A percentile compares a stretch with the other conserved stretches of the same genome.
Evolutionary conservation across 2,113 vertebrate genomes (phyloP).

Genomic region (Osmerus eperlanus): DNA sequence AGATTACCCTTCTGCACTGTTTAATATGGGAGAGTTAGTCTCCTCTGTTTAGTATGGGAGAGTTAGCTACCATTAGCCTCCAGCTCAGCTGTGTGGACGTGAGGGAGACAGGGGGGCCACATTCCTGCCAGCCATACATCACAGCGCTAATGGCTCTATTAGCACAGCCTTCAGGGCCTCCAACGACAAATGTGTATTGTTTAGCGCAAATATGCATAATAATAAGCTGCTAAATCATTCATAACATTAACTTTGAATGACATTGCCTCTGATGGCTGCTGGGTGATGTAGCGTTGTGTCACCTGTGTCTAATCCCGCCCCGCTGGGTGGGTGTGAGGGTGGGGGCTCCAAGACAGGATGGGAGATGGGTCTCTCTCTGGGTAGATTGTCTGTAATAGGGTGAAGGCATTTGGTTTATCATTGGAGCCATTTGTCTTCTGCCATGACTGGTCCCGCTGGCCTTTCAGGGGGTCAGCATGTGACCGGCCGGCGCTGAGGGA

Average conservation of each 20-base stretch:
- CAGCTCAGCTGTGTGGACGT: slow-evolving; percentile 19
- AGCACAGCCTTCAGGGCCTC: slow-evolving; percentile 55
- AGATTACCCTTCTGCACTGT: slow-evolving; percentile 29
- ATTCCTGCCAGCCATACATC: slow-evolving; percentile 65
- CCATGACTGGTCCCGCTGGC: slow-evolving; percentile 66
- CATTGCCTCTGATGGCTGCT: slow-evolving; percentile 67
- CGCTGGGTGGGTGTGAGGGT: slow-evolving; percentile 20
- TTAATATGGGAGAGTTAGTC: slow-evolving; percentile 21
- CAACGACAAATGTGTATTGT: slow-evolving; percentile 76
- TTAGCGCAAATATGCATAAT: slow-evolving; percentile 72
- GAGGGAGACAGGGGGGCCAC: slow-evolving; percentile 58
- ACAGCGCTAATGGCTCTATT: slow-evolving; percentile 72
- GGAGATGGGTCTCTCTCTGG: slow-evolving; percentile 45
- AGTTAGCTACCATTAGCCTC: slow-evolving; percentile 42
- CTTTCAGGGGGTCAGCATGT: slow-evolving; percentile 67
- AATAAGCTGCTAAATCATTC: slow-evolving; percentile 74
- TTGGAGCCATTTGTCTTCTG: slow-evolving; percentile 72
- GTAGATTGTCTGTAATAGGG: slow-evolving; percentile 70
- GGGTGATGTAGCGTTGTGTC: slow-evolving; percentile 45
- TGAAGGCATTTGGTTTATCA: slow-evolving; percentile 75
- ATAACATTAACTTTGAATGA: slow-evolving; percentile 78
- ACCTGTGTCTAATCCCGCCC: slow-evolving; percentile 51
- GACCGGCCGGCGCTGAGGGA: slow-evolving; percentile 69
- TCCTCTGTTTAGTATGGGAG: slow-evolving; percentile 30
- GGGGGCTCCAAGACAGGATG: slow-evolving; percentile 23